Evolutionary conservation across 2,888 invertebrate species (phyloP).

Genomic region (Incurvaria masculella): DNA sequence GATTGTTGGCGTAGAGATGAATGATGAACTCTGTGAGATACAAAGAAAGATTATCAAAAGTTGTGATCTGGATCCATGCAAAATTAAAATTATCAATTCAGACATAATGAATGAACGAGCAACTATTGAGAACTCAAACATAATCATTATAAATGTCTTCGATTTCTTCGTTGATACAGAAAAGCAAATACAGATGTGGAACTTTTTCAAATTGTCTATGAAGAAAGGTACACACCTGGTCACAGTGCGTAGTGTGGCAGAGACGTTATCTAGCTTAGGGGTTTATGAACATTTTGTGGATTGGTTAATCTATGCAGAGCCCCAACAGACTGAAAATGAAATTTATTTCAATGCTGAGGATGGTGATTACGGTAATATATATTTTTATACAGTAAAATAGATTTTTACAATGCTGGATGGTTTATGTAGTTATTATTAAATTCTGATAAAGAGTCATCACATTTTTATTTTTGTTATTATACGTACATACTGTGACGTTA

Average conservation of each 20-base stretch:
- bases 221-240: constrained; percentile 58
- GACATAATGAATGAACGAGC: constrained; percentile 56
- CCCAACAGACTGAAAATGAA: constrained; percentile 42
- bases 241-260: constrained; percentile 55
- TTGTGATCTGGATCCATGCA: constrained; percentile 44
- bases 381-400: constrained; percentile 39
- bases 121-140: constrained; percentile 52
- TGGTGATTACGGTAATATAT: constrained; percentile 28
- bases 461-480: no score
- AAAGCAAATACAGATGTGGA: constrained; percentile 60
- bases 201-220: constrained; percentile 51
- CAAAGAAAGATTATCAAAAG: constrained; percentile 57
- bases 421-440: constrained; percentile 1
- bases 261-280: constrained; percentile 43
- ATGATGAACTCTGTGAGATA: constrained; percentile 60
- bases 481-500: no score
- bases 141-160: constrained; percentile 66
- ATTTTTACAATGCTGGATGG: not conserved
- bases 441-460: no score
- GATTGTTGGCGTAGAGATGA: constrained; percentile 69
- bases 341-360: constrained; percentile 41
- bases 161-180: constrained; percentile 63
- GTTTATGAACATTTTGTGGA: constrained; percentile 43
- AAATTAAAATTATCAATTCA: constrained; percentile 54
- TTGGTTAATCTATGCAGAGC: constrained; percentile 46